Conservation (phyloP, 2,888 invertebrate species). For the Hypolimnas misippus region DNA sequence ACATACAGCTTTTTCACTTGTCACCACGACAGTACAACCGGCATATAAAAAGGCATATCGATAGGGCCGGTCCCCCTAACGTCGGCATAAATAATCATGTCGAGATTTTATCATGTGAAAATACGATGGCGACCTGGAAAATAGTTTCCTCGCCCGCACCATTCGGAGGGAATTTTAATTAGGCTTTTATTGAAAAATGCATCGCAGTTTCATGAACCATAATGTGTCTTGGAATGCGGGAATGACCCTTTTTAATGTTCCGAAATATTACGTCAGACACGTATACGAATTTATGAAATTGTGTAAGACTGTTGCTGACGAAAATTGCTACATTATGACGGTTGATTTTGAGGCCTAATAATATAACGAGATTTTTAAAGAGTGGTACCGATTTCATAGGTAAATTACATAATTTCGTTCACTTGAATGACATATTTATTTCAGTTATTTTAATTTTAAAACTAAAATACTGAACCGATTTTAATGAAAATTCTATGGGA, state of each 20-base stretch:
- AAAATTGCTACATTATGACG: too few relatives aligned
- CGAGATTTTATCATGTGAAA: slow-evolving; percentile 79
- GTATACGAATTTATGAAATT: neutral
- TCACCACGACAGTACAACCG: slow-evolving; percentile 54
- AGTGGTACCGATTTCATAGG: too few relatives aligned
- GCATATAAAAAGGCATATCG: slow-evolving; percentile 78
- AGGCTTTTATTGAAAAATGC: slow-evolving; percentile 50
- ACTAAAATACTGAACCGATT: too few relatives aligned
- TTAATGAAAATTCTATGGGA: too few relatives aligned
- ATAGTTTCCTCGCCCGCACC: slow-evolving; percentile 65
- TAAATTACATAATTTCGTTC: too few relatives aligned
- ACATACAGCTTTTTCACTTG: slow-evolving; percentile 44
- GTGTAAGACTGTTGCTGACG: too few relatives aligned
- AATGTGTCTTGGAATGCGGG: slow-evolving; percentile 19
- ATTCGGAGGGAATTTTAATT: slow-evolving; percentile 71
- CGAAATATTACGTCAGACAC: too few relatives aligned
- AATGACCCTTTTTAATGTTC: slow-evolving; percentile 1
- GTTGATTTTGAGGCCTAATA: too few relatives aligned
- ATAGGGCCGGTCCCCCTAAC: slow-evolving; percentile 78
- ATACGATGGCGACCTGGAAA: slow-evolving; percentile 74
- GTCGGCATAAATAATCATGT: slow-evolving; percentile 81
- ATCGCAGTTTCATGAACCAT: slow-evolving; percentile 1
- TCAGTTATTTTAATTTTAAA: too few relatives aligned
- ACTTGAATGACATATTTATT: too few relatives aligned
- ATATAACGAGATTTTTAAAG: too few relatives aligned